phyloP scores from a whole-genome alignment of 2,113 vertebrate species.

The Tupaia tana region DNA sequence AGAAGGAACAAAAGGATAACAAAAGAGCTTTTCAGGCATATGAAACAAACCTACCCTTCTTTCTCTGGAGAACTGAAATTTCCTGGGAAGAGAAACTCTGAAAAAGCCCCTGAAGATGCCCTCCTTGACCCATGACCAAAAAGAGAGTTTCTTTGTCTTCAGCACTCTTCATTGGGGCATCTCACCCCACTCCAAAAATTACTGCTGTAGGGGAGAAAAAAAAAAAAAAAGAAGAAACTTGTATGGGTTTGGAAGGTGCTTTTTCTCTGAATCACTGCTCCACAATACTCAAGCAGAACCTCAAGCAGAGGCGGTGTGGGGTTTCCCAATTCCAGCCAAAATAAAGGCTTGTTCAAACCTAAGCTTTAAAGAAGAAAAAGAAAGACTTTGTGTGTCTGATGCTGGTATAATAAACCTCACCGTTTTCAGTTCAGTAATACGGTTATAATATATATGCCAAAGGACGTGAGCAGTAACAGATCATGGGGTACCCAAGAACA shows the following conservation, averaged over 20 bases:
- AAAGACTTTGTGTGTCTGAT: conserved; percentile 18
- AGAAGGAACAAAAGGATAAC: not conserved
- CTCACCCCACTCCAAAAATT: not conserved
- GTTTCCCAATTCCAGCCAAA: conserved; percentile 45
- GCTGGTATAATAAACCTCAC: not conserved
- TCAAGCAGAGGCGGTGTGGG: conserved; percentile 19
- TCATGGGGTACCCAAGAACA: not conserved
- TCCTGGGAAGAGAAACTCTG: not conserved
- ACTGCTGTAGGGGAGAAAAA: not conserved
- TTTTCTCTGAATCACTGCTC: conserved; percentile 66
- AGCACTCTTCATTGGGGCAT: not conserved
- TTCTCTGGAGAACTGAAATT: not conserved
- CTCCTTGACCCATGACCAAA: not conserved
- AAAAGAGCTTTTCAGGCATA: not conserved
- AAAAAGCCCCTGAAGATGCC: conserved; percentile 44
- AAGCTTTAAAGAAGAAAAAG: conserved; percentile 15
- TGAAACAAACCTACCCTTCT: not conserved
- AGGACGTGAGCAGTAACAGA: not conserved
- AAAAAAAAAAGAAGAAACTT: not conserved
- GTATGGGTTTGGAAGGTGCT: conserved; percentile 60
- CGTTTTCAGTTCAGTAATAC: conserved; percentile 7
- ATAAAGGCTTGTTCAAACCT: conserved; percentile 54
- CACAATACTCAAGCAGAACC: conserved; percentile 15
- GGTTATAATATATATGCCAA: not conserved
- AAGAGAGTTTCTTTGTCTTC: not conserved